Percentiles rank a stretch among this genome's conserved stretches.
Conservation (phyloP, 1,140 invertebrate species). For the Drosophila nebulosa region DNA sequence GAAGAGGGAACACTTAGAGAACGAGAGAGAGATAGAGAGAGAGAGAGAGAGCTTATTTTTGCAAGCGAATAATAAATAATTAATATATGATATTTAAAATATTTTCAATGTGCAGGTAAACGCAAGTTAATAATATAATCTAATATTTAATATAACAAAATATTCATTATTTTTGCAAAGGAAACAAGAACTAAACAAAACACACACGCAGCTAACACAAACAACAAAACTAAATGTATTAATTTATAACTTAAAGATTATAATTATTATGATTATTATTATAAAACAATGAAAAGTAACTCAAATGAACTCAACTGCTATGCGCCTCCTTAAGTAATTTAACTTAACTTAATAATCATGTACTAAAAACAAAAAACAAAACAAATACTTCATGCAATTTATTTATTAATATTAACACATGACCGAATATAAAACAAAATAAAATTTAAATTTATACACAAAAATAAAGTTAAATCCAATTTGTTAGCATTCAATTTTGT, state of each 20-base stretch:
- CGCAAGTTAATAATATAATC: slow-evolving; percentile 49
- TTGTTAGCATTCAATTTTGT: background rate
- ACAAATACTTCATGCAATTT: slow-evolving; percentile 44
- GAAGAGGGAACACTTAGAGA: background rate
- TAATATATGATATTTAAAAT: slow-evolving; percentile 2
- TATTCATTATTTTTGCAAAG: slow-evolving; percentile 49
- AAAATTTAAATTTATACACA: slow-evolving; percentile 52
- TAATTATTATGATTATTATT: background rate
- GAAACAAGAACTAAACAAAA: background rate
- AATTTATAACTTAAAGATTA: slow-evolving; percentile 17
- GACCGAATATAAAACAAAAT: slow-evolving; percentile 40
- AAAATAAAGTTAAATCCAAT: background rate
- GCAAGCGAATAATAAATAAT: background rate
- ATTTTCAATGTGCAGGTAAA: slow-evolving; percentile 15
- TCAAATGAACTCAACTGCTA: slow-evolving; percentile 38
- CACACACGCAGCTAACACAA: slow-evolving; percentile 16
- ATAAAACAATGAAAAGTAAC: slow-evolving; percentile 23
- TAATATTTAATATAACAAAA: slow-evolving; percentile 26
- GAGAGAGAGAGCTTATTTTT: slow-evolving; percentile 10
- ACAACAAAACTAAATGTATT: slow-evolving; percentile 2
- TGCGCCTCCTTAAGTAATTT: slow-evolving; percentile 51
- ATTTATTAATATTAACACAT: slow-evolving; percentile 53
- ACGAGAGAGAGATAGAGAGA: background rate
- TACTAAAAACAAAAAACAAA: slow-evolving; percentile 29
- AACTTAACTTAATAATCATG: slow-evolving; percentile 37